Evolutionary conservation across 2,888 invertebrate genomes (phyloP).

Genomic region (Kryphioiulus occultus): DNA sequence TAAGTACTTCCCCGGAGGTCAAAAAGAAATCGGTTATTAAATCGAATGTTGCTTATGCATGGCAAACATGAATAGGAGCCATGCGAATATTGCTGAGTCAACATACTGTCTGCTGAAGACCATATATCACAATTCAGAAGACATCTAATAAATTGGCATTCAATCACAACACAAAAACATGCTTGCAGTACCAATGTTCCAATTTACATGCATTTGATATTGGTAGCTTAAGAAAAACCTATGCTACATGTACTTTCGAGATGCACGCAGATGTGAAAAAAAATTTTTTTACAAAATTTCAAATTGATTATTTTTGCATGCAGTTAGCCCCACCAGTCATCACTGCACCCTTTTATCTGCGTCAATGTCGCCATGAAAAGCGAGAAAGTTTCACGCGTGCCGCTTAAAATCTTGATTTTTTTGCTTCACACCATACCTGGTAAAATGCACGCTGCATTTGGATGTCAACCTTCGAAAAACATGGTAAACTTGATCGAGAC

Average conservation of each 20-base stretch:
- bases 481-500: conserved; percentile 11
- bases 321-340: not conserved
- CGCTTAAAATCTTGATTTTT: not conserved
- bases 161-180: not conserved
- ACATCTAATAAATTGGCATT: too few relatives aligned
- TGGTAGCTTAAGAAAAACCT: not conserved
- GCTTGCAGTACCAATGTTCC: not conserved
- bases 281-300: not conserved
- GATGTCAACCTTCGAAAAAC: not conserved
- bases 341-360: not conserved
- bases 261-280: not conserved
- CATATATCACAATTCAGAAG: not conserved
- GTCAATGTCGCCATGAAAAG: not conserved
- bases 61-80: not conserved
- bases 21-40: not conserved
- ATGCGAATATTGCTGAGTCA: not conserved
- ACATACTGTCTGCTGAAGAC: not conserved
- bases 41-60: not conserved
- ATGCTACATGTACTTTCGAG: not conserved
- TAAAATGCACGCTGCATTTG: not conserved
- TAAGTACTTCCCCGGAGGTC: not conserved
- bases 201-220: too few relatives aligned
- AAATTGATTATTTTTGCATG: not conserved
- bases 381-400: conserved; percentile 2
- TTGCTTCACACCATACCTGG: not conserved